Evolutionary conservation across 2,797 vertebrate genomes (phyloP).

Genomic region (Liparis tanakae): DNA sequence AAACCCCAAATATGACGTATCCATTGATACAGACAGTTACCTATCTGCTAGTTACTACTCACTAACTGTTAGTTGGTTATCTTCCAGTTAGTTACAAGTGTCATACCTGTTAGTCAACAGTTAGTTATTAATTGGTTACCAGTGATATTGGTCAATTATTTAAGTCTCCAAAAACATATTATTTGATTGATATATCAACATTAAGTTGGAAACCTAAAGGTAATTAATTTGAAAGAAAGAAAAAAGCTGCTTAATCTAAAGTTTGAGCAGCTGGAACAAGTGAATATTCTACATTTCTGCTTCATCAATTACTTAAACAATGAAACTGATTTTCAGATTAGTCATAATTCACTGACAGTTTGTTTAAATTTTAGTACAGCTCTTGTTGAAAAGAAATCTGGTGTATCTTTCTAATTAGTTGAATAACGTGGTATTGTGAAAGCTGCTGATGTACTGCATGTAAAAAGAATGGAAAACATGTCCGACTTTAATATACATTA

Average conservation of each 20-base stretch:
- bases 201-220: neutral
- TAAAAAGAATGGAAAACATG: slow-evolving; percentile 13
- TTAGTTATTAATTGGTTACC: neutral
- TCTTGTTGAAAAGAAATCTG: slow-evolving; percentile 6
- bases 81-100: neutral
- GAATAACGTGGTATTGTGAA: neutral
- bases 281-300: neutral
- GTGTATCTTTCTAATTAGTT: neutral
- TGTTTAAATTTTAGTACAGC: neutral
- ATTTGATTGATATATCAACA: neutral
- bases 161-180: neutral
- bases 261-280: neutral
- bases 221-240: neutral
- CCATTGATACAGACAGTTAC: neutral
- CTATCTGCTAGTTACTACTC: neutral
- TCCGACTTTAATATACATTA: slow-evolving; percentile 4
- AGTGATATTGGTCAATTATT: neutral
- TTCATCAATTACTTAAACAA: neutral
- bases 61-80: neutral
- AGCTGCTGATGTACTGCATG: slow-evolving; percentile 5
- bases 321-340: neutral
- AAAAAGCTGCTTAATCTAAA: neutral
- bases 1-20: neutral
- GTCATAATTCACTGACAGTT: neutral
- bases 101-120: neutral